These are phyloP conservation scores for Nycticorax nycticorax DNA, from an alignment of 2,113 vertebrate species.

Conservation along the genomic window DNA sequence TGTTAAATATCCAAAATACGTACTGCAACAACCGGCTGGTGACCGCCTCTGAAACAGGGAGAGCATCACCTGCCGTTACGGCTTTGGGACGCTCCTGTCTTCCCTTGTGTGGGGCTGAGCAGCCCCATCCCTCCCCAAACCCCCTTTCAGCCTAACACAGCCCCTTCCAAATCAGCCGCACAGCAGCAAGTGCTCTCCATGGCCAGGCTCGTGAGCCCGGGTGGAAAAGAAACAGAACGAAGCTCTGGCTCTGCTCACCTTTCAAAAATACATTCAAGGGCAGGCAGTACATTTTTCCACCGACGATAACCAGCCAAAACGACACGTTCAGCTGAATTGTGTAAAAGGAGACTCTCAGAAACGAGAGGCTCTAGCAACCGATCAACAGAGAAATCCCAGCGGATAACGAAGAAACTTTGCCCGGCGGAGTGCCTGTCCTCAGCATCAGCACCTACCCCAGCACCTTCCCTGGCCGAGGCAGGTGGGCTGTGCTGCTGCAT, in stretches of 20 bases:
- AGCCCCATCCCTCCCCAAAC: neutral
- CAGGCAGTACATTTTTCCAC: neutral
- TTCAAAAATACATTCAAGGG: conserved; percentile 10
- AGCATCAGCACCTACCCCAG: neutral
- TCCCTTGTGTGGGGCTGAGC: neutral
- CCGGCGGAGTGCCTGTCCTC: neutral
- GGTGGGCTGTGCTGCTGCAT: neutral
- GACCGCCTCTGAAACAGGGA: neutral
- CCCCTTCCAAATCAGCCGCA: neutral
- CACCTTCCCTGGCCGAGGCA: accelerated
- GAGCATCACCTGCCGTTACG: neutral
- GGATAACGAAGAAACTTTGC: neutral
- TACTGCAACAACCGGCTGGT: neutral
- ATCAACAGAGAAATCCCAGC: neutral
- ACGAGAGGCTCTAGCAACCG: neutral
- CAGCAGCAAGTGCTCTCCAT: neutral
- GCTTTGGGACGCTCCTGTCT: neutral
- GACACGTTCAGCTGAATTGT: neutral
- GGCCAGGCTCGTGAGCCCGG: neutral
- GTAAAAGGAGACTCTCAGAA: conserved; percentile 48
- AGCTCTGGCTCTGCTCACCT: neutral
- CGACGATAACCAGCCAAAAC: neutral
- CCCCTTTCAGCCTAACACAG: neutral
- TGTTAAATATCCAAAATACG: accelerated
- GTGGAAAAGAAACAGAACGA: neutral